A percentile compares a stretch with the other conserved stretches of the same genome.
Evolutionary conservation across 2,888 invertebrate genomes (phyloP).

Genomic region (Morpho achilles): DNA sequence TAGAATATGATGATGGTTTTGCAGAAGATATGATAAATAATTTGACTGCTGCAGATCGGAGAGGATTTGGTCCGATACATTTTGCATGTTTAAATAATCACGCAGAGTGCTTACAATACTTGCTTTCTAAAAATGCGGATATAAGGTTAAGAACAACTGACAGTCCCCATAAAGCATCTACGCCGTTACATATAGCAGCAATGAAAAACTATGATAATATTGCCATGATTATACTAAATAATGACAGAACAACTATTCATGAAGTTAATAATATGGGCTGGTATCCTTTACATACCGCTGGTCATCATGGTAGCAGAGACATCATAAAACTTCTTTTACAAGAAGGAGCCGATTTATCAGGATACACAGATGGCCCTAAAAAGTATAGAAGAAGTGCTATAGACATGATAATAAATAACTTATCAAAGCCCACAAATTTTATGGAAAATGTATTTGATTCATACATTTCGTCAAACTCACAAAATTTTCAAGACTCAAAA

Average conservation of each 20-base stretch:
- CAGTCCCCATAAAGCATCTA: conserved; percentile 58
- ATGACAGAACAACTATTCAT: conserved; percentile 60
- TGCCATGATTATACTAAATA: conserved; percentile 52
- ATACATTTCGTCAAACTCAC: conserved; percentile 65
- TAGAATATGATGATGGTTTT: conserved; percentile 60
- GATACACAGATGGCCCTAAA: conserved; percentile 58
- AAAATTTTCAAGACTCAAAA: conserved; percentile 54
- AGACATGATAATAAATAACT: conserved; percentile 71
- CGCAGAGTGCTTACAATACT: conserved; percentile 59
- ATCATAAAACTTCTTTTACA: conserved; percentile 64
- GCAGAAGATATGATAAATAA: conserved; percentile 49
- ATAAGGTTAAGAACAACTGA: conserved; percentile 60
- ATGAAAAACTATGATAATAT: conserved; percentile 57
- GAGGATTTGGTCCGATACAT: conserved; percentile 73
- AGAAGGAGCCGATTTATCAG: conserved; percentile 69
- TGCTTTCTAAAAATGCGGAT: conserved; percentile 67
- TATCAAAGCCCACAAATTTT: conserved; percentile 75
- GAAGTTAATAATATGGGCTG: conserved; percentile 60
- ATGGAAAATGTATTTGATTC: conserved; percentile 75
- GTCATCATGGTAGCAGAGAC: conserved; percentile 79
- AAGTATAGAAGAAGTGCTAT: conserved; percentile 66
- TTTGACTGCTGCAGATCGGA: conserved; percentile 51
- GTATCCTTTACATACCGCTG: conserved; percentile 68
- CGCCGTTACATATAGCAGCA: conserved; percentile 70
- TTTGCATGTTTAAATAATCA: conserved; percentile 77